These are phyloP conservation scores for Frankliniella intonsa DNA, from an alignment of 2,888 invertebrate species.

Conservation along the genomic window DNA sequence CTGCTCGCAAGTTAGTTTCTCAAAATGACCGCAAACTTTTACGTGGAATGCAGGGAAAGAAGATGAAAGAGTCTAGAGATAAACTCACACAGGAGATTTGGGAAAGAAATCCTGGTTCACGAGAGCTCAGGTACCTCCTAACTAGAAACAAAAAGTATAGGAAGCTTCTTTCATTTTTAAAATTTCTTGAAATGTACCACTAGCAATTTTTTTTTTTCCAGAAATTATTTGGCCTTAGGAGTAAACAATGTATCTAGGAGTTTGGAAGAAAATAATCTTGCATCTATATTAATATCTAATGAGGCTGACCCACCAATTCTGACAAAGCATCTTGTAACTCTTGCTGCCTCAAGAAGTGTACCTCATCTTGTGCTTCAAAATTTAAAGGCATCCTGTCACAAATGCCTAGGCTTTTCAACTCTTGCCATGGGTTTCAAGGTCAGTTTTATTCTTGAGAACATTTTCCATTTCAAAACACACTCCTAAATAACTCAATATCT, in stretches of 20 bases:
- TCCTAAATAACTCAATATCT: neutral
- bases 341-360: neutral
- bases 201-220: neutral
- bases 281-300: neutral
- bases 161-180: neutral
- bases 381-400: neutral
- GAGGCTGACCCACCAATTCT: neutral
- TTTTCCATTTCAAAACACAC: neutral
- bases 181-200: neutral
- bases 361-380: slow-evolving; percentile 9
- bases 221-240: neutral
- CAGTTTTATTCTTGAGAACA: neutral
- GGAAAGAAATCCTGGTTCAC: neutral
- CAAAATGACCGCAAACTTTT: neutral
- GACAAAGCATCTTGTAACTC: neutral
- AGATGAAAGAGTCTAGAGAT: neutral
- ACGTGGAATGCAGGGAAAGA: neutral
- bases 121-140: neutral
- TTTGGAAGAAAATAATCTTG: neutral
- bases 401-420: neutral
- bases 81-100: neutral
- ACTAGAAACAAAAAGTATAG: neutral
- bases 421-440: slow-evolving; percentile 1
- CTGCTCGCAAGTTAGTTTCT: neutral
- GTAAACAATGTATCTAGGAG: neutral